Percentiles rank a stretch among this genome's conserved stretches.
Evolutionary conservation across 2,797 vertebrate genomes (phyloP).

Genomic region (Neomorphus geoffroyi): DNA sequence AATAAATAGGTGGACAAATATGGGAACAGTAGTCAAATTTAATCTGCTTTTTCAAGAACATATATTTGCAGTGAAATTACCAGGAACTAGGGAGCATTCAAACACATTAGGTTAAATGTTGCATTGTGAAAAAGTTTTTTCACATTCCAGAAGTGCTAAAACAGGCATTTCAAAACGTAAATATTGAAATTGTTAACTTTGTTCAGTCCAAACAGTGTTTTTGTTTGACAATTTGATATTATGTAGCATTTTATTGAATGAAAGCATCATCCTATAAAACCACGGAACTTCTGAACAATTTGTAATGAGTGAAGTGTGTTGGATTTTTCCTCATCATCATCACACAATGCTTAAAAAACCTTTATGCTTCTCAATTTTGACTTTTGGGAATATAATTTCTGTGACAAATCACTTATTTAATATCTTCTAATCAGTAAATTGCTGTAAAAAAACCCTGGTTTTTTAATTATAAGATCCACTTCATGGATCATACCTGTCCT

Average conservation of each 20-base stretch:
- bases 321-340: neutral
- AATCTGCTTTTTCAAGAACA: neutral
- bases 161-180: neutral
- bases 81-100: neutral
- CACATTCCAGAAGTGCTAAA: neutral
- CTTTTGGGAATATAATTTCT: neutral
- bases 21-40: neutral
- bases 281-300: neutral
- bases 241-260: neutral
- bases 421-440: neutral
- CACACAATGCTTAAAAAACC: neutral
- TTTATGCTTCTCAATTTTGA: neutral
- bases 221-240: neutral
- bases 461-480: neutral
- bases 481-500: neutral
- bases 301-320: neutral
- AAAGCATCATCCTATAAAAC: neutral
- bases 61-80: neutral
- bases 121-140: neutral
- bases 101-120: neutral
- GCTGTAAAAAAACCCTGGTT: accelerated
- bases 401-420: neutral
- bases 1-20: neutral
- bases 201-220: neutral
- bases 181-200: neutral